Conservation (phyloP, 2,888 invertebrate species). For the Caenorhabditis panamensis region DNA sequence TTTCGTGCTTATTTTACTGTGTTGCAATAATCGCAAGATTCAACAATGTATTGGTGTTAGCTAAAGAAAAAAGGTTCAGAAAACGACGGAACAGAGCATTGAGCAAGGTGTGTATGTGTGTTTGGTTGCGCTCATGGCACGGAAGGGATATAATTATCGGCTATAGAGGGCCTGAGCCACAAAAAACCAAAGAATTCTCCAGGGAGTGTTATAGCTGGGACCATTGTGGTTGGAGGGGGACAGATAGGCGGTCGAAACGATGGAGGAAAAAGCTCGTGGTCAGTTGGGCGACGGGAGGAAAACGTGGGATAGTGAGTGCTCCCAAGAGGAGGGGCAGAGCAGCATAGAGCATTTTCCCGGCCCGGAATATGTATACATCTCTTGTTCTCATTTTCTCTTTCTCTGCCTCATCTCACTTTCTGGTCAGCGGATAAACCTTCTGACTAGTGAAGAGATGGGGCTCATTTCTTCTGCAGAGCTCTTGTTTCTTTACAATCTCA, state of each 20-base stretch:
- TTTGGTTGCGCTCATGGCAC: not conserved
- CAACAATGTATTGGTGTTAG: constrained; percentile 9
- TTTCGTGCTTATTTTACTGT: constrained; percentile 4
- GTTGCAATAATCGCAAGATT: constrained; percentile 17
- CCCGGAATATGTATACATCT: constrained; percentile 39
- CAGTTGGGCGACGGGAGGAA: constrained; percentile 16
- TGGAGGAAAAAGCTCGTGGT: constrained; percentile 11
- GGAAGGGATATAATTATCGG: constrained; percentile 10
- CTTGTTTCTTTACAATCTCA: constrained; percentile 5
- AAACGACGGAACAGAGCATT: constrained; percentile 12
- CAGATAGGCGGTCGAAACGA: constrained; percentile 28
- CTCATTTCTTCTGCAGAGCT: constrained; percentile 1
- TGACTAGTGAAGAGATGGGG: not conserved
- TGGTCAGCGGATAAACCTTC: constrained; percentile 18
- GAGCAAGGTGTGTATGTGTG: constrained; percentile 1
- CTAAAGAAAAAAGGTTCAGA: constrained; percentile 3
- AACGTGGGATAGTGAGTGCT: constrained; percentile 24
- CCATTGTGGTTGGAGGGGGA: not conserved
- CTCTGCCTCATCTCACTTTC: not conserved
- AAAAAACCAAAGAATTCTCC: not conserved
- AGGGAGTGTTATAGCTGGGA: not conserved
- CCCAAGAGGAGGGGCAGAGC: constrained; percentile 32
- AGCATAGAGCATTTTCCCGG: constrained; percentile 13
- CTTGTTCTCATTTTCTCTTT: constrained; percentile 14
- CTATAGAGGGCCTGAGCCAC: not conserved